Evolutionary conservation across 2,888 invertebrate species (phyloP).

Genomic region (Hirtodrosophila cameraria): DNA sequence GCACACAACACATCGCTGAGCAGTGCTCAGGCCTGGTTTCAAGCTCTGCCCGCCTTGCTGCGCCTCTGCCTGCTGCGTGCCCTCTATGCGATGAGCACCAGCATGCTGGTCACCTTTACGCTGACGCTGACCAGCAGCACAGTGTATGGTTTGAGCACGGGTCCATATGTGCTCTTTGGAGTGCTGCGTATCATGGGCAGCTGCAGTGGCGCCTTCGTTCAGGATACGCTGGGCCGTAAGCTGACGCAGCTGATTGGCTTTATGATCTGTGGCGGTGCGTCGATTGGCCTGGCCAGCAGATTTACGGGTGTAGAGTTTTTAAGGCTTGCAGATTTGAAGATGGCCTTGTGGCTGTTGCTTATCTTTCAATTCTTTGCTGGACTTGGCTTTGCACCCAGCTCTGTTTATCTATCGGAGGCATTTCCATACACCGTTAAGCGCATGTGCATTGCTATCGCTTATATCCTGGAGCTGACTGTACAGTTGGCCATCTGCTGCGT

Average conservation of each 20-base stretch:
- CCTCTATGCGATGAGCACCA: constrained; percentile 68
- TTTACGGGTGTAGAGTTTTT: constrained; percentile 45
- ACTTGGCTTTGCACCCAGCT: constrained; percentile 68
- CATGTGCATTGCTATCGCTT: constrained; percentile 66
- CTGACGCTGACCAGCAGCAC: constrained; percentile 53
- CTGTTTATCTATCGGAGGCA: constrained; percentile 78
- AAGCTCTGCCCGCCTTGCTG: constrained; percentile 69
- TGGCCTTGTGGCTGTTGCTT: constrained; percentile 66
- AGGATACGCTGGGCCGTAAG: constrained; percentile 75
- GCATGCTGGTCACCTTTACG: constrained; percentile 57
- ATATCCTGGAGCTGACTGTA: constrained; percentile 68
- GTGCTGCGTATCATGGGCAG: constrained; percentile 66
- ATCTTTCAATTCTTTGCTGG: constrained; percentile 72
- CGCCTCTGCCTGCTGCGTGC: constrained; percentile 74
- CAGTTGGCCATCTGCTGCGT: constrained; percentile 58
- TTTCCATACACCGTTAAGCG: constrained; percentile 77
- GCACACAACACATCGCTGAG: constrained; percentile 52
- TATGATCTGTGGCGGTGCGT: constrained; percentile 56
- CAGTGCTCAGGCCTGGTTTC: constrained; percentile 33
- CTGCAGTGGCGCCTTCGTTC: constrained; percentile 47
- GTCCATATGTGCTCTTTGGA: constrained; percentile 67
- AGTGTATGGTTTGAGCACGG: constrained; percentile 62
- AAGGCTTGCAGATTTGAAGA: constrained; percentile 29
- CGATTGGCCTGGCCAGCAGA: constrained; percentile 68
- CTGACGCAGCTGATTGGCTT: constrained; percentile 63